Evolutionary conservation across 2,888 invertebrate genomes (phyloP).

Genomic region (Dastarcus helophoroides): DNA sequence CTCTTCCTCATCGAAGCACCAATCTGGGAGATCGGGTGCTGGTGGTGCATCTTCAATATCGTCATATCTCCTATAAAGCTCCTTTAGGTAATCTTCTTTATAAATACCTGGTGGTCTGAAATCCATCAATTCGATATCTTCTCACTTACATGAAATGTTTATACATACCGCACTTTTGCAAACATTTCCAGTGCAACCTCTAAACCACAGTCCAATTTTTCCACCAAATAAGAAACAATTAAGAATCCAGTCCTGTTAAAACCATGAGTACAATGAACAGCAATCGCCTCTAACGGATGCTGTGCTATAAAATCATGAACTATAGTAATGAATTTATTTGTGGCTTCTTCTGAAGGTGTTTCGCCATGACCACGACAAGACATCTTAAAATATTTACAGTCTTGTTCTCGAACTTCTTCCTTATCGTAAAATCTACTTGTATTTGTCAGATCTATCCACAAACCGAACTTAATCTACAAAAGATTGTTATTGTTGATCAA

Average conservation of each 20-base stretch:
- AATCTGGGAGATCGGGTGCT: conserved; percentile 72
- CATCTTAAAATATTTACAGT: conserved; percentile 77
- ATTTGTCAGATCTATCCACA: conserved; percentile 96
- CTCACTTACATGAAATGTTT: too few species aligned
- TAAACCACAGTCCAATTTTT: conserved; percentile 69
- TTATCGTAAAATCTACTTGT: conserved; percentile 87
- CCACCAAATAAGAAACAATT: conserved; percentile 82
- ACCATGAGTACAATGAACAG: conserved; percentile 94
- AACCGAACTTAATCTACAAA: conserved; percentile 69
- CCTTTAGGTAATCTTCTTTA: conserved; percentile 87
- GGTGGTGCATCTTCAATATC: conserved; percentile 56
- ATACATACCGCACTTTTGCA: conserved; percentile 49
- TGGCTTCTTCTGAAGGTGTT: conserved; percentile 79
- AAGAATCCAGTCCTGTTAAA: conserved; percentile 97
- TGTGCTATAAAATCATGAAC: conserved; percentile 69
- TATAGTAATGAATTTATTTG: conserved; percentile 66
- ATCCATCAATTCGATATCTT: conserved; percentile 6
- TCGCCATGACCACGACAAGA: conserved; percentile 88
- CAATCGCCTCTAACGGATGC: conserved; percentile 67
- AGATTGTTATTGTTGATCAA: conserved; percentile 4
- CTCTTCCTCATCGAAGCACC: conserved; percentile 58
- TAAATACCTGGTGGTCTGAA: conserved; percentile 90
- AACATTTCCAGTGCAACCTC: conserved; percentile 75
- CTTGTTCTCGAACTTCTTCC: conserved; percentile 60
- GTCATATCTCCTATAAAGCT: conserved; percentile 72